Base-by-base conservation (phyloP, 2,888 invertebrate species). In the Mantis religiosa region DNA sequence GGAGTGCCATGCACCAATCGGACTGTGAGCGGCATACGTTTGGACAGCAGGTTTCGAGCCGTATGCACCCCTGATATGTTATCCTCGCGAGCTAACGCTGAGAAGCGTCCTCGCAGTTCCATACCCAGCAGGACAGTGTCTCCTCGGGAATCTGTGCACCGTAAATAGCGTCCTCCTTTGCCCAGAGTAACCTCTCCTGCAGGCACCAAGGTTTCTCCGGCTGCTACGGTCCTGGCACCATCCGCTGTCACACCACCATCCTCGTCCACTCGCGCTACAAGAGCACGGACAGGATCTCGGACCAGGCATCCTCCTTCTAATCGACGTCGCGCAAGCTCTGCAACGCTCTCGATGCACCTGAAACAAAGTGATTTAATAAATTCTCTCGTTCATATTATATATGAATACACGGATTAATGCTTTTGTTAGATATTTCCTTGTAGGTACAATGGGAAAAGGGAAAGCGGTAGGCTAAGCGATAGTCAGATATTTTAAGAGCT, bases 11-110 rank as follows among this genome's bases (percentile, higher is more conserved):
- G 97, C 7, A 98, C 98, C 92, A 98, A 94, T 92, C 98, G 95
- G 27, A 99, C 98, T 91, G 98, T 98, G 91, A 99, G 95, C 47
- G 99, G 99, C 94, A 99, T 95, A 91, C 98, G 95, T 93, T 98
- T 99, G 91, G 97, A 96, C 89, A 98, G 94, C 91, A 99, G 94
- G 92, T 98, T 98, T 92, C 97, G 96, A 27, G 98, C 97, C 90
- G 97, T 97, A 93, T 99, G 98, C 28, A 98, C 98, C 30, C 98
- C 98, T 92, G 98, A 97, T 91, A 99, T 98, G 93, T 98, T 98
- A 92, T 98, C 98, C 93, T 98, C 97, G 92, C 97, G 96, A 90
- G 98, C 98, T 89, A 99, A 94, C 86, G 98, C 97, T 91, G 98
- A 98, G 94, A 99, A 98, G 92, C 97, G 96, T 1, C 98, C 98